phyloP scores from a whole-genome alignment of 1,140 invertebrate genomes.

The Caenorhabditis tropicalis region DNA sequence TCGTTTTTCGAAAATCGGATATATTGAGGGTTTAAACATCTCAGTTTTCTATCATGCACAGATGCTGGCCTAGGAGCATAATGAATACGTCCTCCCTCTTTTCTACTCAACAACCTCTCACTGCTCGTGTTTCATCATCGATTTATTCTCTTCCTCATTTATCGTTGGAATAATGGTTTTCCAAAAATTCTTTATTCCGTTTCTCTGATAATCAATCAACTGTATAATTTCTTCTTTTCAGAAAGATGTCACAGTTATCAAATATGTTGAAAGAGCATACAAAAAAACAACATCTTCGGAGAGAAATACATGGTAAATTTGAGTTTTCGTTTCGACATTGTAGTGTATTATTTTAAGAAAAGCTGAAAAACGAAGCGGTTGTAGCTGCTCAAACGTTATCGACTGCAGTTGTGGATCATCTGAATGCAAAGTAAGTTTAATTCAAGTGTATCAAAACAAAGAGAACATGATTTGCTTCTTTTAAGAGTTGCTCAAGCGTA shows the following conservation, averaged over 20 bases:
- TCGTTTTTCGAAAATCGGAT: too few species aligned
- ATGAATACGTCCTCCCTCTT: too few species aligned
- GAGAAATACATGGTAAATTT: conserved; percentile 82
- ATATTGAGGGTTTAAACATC: too few species aligned
- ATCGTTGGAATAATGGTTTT: too few species aligned
- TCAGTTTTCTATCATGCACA: too few species aligned
- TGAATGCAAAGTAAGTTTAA: conserved; percentile 88
- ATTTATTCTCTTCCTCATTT: too few species aligned
- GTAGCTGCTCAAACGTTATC: conserved; percentile 88
- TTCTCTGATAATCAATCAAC: too few species aligned
- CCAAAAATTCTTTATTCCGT: too few species aligned
- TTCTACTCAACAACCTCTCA: too few species aligned
- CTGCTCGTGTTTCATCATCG: too few species aligned
- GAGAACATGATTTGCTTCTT: conserved; percentile 61
- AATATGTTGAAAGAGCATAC: conserved; percentile 81
- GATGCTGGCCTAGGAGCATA: too few species aligned
- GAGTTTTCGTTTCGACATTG: not conserved
- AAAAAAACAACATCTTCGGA: conserved; percentile 79
- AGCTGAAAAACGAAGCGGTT: conserved; percentile 89
- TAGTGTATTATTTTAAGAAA: conserved; percentile 77
- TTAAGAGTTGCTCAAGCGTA: conserved; percentile 92
- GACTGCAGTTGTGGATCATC: conserved; percentile 90
- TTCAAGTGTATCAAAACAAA: conserved; percentile 37
- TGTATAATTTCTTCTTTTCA: conserved; percentile 39
- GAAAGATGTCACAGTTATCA: conserved; percentile 43